Percentiles rank a stretch among this genome's conserved stretches.
Evolutionary conservation across 1,140 invertebrate genomes (phyloP).

Genomic region (Drosophila hydei): DNA sequence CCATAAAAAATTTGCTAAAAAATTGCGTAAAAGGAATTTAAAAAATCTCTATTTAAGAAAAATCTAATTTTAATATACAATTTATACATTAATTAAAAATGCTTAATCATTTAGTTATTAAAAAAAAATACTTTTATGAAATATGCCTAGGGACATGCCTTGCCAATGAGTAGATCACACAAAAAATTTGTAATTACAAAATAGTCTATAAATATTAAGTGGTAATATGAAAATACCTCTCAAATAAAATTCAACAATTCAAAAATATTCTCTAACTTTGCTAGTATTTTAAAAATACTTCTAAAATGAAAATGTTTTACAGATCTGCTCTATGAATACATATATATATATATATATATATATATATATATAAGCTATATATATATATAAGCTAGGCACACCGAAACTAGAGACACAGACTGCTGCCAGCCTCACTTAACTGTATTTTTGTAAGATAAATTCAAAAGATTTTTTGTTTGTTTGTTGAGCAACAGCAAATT

Average conservation of each 20-base stretch:
- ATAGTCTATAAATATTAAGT: no score
- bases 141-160: no score
- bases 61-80: no score
- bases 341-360: no score
- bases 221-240: no score
- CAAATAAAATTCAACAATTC: no score
- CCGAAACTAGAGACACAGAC: slow-evolving; percentile 37
- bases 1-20: no score
- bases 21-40: not conserved
- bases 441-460: not conserved
- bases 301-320: slow-evolving; percentile 5
- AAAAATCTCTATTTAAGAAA: not conserved
- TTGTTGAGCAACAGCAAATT: slow-evolving; percentile 55
- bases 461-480: not conserved
- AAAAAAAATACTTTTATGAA: no score
- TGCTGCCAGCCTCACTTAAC: slow-evolving; percentile 30
- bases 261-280: not conserved
- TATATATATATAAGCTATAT: not conserved
- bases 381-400: slow-evolving; percentile 31
- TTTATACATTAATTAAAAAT: no score
- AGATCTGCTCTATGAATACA: slow-evolving; percentile 24
- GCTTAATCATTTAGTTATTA: not conserved
- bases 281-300: not conserved
- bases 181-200: no score
- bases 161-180: no score